phyloP scores from a whole-genome alignment of 2,797 vertebrate species.

The Podarcis siculus region DNA sequence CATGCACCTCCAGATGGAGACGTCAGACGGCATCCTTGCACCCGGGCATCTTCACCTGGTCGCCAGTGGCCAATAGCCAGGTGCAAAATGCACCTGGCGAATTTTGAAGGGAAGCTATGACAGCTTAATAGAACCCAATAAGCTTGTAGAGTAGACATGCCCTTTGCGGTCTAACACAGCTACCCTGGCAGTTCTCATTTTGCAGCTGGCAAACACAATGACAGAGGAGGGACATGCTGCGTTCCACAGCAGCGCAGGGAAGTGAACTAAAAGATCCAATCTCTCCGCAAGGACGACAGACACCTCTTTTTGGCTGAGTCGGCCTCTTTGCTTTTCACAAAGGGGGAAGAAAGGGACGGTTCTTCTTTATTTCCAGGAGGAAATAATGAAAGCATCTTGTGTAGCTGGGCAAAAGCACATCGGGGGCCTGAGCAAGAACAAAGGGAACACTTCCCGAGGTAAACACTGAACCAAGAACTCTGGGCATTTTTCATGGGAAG shows the following conservation, averaged over 20 bases:
- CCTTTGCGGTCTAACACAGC: neutral
- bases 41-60: too few species aligned
- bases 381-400: neutral
- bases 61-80: too few species aligned
- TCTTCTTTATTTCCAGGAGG: neutral
- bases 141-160: neutral
- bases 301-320: neutral
- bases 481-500: neutral
- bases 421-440: neutral
- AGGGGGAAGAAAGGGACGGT: neutral
- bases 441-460: neutral
- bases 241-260: neutral
- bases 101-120: neutral
- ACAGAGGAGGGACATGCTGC: neutral
- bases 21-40: too few species aligned
- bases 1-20: too few species aligned
- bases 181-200: neutral
- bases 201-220: neutral
- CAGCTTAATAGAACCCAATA: neutral
- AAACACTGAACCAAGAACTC: neutral
- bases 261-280: neutral
- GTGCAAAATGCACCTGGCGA: too few species aligned
- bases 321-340: neutral
- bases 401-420: neutral
- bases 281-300: neutral